Conservation (phyloP, 2,113 vertebrate species). For the Nesogale talazaci region DNA sequence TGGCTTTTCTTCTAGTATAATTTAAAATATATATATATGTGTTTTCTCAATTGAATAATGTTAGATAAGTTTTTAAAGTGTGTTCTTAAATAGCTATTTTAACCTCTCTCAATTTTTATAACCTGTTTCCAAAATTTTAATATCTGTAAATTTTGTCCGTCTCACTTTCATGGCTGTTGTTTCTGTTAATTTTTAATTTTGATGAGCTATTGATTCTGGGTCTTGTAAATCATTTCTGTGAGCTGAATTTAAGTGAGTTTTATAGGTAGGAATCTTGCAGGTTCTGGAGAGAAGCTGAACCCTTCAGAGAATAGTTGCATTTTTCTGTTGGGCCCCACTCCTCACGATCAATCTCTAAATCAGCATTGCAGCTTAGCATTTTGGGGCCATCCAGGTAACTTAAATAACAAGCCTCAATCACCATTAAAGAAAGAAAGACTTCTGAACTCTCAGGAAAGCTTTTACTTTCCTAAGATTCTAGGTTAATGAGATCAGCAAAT, state of each 20-base stretch:
- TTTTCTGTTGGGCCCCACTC: background rate
- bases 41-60: background rate
- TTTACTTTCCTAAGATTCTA: slow-evolving; percentile 32
- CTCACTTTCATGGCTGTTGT: background rate
- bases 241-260: background rate
- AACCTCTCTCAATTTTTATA: background rate
- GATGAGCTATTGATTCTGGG: background rate
- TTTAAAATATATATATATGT: background rate
- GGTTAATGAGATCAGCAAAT: slow-evolving; percentile 27
- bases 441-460: slow-evolving; percentile 13
- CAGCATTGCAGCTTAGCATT: slow-evolving; percentile 2
- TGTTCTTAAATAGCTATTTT: slow-evolving; percentile 10
- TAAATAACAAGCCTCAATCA: slow-evolving; percentile 19
- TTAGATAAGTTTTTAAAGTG: background rate
- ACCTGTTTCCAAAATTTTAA: background rate
- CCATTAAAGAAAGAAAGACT: background rate
- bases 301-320: slow-evolving; percentile 54
- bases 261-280: background rate
- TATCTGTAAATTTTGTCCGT: background rate
- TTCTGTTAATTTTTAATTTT: slow-evolving; percentile 38
- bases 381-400: background rate
- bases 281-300: background rate
- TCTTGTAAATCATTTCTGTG: slow-evolving; percentile 30
- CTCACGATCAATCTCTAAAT: slow-evolving; percentile 35
- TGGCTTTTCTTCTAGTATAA: slow-evolving; percentile 10